These are phyloP conservation scores for Aradus depressus DNA, from an alignment of 2,888 invertebrate species.

Conservation along the genomic window DNA sequence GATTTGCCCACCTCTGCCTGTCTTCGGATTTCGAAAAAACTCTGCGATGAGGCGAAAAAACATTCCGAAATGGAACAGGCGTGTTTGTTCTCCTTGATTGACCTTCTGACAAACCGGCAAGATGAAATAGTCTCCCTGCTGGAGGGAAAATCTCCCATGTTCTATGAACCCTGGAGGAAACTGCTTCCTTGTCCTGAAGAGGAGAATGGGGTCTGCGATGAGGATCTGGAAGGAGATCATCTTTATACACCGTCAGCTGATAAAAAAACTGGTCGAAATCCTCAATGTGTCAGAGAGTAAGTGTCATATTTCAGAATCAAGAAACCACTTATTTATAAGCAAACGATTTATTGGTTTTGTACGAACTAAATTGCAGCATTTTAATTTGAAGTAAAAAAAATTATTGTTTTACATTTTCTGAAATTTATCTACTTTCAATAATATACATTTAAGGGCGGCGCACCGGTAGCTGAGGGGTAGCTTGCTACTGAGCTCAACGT, in stretches of 20 bases:
- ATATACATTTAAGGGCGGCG: too few relatives aligned
- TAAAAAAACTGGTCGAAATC: slow-evolving; percentile 5
- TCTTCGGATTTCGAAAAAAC: slow-evolving; percentile 51
- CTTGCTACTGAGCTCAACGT: too few relatives aligned
- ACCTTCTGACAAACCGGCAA: slow-evolving; percentile 50
- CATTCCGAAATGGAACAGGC: slow-evolving; percentile 58
- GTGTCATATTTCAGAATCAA: not conserved
- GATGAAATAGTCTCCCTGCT: slow-evolving; percentile 51
- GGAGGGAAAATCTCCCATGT: slow-evolving; percentile 35
- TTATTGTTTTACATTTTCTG: too few relatives aligned
- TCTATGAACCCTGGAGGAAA: slow-evolving; percentile 23
- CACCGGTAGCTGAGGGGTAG: too few relatives aligned
- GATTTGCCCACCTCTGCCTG: slow-evolving; percentile 49
- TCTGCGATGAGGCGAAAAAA: slow-evolving; percentile 55
- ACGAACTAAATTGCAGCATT: too few relatives aligned
- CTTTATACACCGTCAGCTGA: slow-evolving; percentile 18
- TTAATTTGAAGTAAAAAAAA: too few relatives aligned
- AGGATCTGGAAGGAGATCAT: slow-evolving; percentile 42
- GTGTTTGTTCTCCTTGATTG: slow-evolving; percentile 57
- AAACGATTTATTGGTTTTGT: too few relatives aligned
- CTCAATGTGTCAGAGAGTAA: slow-evolving; percentile 3
- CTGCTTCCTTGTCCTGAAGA: slow-evolving; percentile 10
- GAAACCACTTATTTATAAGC: too few relatives aligned
- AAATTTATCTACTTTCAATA: too few relatives aligned
- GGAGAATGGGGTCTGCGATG: slow-evolving; percentile 19